These are phyloP conservation scores for Sphaerophoria rueppellii DNA, from an alignment of 2,888 invertebrate genomes.

Conservation along the genomic window DNA sequence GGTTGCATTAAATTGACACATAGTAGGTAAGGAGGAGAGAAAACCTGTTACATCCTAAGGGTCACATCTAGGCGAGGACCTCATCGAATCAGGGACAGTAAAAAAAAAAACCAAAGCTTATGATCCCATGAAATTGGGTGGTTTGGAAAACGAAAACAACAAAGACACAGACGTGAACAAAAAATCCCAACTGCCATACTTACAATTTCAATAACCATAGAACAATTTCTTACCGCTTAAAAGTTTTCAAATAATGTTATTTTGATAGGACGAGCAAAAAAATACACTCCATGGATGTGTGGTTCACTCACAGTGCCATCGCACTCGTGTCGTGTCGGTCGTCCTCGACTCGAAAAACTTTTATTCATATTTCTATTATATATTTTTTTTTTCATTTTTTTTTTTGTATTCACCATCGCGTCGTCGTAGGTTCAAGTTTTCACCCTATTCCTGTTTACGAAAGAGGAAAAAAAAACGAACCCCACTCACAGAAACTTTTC, in stretches of 20 bases:
- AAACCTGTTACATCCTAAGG: constrained; percentile 65
- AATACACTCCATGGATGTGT: constrained; percentile 3
- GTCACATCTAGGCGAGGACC: constrained; percentile 33
- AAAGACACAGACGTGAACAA: not conserved
- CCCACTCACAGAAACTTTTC: constrained; percentile 24
- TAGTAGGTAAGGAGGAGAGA: constrained; percentile 3
- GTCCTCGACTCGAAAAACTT: constrained; percentile 49
- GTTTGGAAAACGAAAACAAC: not conserved
- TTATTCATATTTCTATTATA: constrained; percentile 26
- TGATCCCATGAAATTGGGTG: constrained; percentile 17
- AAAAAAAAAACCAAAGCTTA: constrained; percentile 36
- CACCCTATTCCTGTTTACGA: constrained; percentile 30
- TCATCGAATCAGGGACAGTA: constrained; percentile 32
- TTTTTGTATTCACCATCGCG: constrained; percentile 1
- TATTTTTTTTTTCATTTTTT: not conserved
- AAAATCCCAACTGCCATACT: constrained; percentile 33
- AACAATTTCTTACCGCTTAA: constrained; percentile 70
- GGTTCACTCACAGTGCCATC: not conserved
- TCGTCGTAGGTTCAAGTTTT: constrained; percentile 44
- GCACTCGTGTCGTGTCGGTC: constrained; percentile 13
- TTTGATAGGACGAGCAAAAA: constrained; percentile 41
- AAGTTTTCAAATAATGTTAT: constrained; percentile 71
- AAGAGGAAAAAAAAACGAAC: not conserved
- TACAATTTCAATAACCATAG: constrained; percentile 69
- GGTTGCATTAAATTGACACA: constrained; percentile 46